Evolutionary conservation across 2,888 invertebrate species (phyloP).

Genomic region (Protodeltote pygarga): DNA sequence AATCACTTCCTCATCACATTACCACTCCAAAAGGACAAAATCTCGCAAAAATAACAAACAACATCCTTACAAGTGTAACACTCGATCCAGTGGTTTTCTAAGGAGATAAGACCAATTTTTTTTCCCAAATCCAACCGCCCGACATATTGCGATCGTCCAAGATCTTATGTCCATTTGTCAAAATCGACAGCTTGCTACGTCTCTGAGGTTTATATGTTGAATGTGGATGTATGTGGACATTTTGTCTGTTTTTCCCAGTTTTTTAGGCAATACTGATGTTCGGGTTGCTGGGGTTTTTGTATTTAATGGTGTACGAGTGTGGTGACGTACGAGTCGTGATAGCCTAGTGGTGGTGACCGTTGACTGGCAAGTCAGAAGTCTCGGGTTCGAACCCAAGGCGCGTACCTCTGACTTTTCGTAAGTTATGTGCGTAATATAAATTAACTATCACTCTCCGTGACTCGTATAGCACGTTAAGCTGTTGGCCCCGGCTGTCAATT

Average conservation of each 20-base stretch:
- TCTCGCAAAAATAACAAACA: constrained; percentile 7
- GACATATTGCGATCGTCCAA: constrained; percentile 38
- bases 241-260: constrained; percentile 36
- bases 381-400: no score
- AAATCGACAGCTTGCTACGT: constrained; percentile 54
- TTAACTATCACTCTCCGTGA: no score
- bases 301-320: no score
- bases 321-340: no score
- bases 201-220: constrained; percentile 9
- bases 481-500: no score
- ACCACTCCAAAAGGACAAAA: constrained; percentile 23
- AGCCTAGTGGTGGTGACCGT: no score
- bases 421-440: no score
- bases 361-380: no score
- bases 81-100: constrained; percentile 36
- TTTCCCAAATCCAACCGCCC: constrained; percentile 33
- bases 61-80: constrained; percentile 17
- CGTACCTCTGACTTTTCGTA: no score
- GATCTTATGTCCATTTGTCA: constrained; percentile 59
- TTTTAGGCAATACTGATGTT: constrained; percentile 23
- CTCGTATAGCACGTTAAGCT: no score
- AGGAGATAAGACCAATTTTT: constrained; percentile 52
- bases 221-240: constrained; percentile 24
- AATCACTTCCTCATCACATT: no score
- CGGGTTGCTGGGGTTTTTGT: not conserved